Percentiles rank a stretch among this genome's conserved stretches.
Evolutionary conservation across 2,113 vertebrate genomes (phyloP).

Genomic region (Mustela nigripes): DNA sequence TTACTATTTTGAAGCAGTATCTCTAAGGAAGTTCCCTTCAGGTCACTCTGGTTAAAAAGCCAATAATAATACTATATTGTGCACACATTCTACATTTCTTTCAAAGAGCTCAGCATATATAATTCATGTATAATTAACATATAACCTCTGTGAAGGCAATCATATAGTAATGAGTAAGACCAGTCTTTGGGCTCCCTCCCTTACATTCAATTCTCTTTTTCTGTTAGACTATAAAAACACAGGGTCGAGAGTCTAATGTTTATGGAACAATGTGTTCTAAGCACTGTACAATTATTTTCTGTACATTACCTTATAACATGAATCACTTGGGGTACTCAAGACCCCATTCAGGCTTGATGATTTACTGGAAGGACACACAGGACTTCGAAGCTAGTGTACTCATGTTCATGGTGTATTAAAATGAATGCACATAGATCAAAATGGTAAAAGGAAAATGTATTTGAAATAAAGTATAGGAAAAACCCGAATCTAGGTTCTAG

Average conservation of each 20-base stretch:
- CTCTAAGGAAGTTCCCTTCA: background rate
- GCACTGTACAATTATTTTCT: background rate
- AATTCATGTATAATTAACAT: background rate
- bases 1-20: background rate
- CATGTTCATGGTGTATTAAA: background rate
- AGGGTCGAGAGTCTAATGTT: background rate
- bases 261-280: background rate
- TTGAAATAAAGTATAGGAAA: background rate
- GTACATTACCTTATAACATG: background rate
- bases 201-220: background rate
- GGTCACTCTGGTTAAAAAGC: background rate
- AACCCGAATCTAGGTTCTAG: background rate
- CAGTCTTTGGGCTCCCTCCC: background rate
- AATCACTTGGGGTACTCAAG: background rate
- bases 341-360: background rate
- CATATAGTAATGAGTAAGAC: background rate
- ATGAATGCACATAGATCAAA: background rate
- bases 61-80: background rate
- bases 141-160: background rate
- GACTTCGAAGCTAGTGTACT: background rate
- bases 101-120: background rate
- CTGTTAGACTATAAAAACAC: background rate
- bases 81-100: background rate
- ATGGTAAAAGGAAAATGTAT: background rate
- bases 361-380: background rate